These are phyloP conservation scores for Centropyge bicolor DNA, from an alignment of 2,797 vertebrate genomes.

Conservation along the genomic window DNA sequence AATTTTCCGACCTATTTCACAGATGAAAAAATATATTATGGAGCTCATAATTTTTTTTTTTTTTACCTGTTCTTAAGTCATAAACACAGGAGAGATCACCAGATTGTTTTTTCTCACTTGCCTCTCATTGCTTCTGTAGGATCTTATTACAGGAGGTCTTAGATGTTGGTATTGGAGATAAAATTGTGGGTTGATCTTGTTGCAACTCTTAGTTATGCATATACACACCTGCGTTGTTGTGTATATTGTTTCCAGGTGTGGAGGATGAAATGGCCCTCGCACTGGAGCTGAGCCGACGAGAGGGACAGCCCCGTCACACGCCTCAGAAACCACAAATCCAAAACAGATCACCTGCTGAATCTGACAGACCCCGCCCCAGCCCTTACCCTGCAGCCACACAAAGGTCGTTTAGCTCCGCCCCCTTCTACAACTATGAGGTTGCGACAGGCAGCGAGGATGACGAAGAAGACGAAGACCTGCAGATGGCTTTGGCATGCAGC, in stretches of 20 bases:
- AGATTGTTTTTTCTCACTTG: too few relatives aligned
- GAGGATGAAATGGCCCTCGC: constrained; percentile 94
- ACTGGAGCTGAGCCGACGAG: constrained; percentile 94
- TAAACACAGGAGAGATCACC: too few relatives aligned
- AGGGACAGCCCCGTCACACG: constrained; percentile 74
- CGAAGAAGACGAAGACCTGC: constrained; percentile 93
- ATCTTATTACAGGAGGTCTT: too few relatives aligned
- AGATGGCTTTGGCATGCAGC: constrained; percentile 98
- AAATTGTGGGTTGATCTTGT: background rate
- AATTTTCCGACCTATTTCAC: too few relatives aligned
- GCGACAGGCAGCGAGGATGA: constrained; percentile 73
- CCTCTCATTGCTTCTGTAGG: too few relatives aligned
- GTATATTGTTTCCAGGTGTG: constrained; percentile 84
- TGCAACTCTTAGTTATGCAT: background rate
- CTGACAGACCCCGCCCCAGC: constrained; percentile 62
- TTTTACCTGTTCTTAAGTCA: too few relatives aligned
- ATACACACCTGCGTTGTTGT: constrained; percentile 30
- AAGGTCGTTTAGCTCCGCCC: constrained; percentile 84
- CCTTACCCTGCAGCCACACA: constrained; percentile 65
- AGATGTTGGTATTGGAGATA: too few relatives aligned
- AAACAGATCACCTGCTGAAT: constrained; percentile 61
- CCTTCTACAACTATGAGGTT: constrained; percentile 79
- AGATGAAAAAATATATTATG: too few relatives aligned
- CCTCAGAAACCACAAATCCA: constrained; percentile 66
- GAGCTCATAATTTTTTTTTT: too few relatives aligned